phyloP scores from a whole-genome alignment of 2,888 invertebrate genomes.

The Hemaris fuciformis region DNA sequence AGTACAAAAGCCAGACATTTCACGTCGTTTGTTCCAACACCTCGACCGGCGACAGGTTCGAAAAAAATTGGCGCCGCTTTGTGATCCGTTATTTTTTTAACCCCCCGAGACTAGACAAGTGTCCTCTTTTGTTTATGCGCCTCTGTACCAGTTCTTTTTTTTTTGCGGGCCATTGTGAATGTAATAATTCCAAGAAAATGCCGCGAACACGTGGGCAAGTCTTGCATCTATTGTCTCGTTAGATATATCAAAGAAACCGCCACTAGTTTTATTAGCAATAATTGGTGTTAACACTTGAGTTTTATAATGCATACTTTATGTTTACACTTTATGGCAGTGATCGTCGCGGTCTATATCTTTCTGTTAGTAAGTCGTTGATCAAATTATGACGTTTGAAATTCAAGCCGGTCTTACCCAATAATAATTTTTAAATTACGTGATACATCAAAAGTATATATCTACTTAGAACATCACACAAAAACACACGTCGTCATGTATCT shows the following conservation, averaged over 20 bases:
- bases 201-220: slow-evolving; percentile 52
- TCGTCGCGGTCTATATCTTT: too few relatives aligned
- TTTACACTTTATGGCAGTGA: neutral
- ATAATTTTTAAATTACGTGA: too few relatives aligned
- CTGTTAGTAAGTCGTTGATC: too few relatives aligned
- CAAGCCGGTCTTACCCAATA: too few relatives aligned
- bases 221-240: slow-evolving; percentile 43
- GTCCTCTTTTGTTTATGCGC: slow-evolving; percentile 53
- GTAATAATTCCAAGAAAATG: slow-evolving; percentile 50
- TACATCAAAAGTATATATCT: too few relatives aligned
- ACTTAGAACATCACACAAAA: too few relatives aligned
- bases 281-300: neutral
- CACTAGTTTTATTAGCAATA: slow-evolving; percentile 16
- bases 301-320: neutral
- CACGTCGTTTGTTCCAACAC: slow-evolving; percentile 75
- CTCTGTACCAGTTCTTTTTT: slow-evolving; percentile 64
- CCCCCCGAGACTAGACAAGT: slow-evolving; percentile 59
- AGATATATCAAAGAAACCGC: slow-evolving; percentile 39
- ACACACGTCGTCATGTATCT: too few relatives aligned
- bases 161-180: slow-evolving; percentile 44
- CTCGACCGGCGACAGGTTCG: slow-evolving; percentile 46
- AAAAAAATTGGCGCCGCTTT: slow-evolving; percentile 77
- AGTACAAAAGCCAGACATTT: slow-evolving; percentile 74
- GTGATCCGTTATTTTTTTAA: slow-evolving; percentile 38
- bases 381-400: too few relatives aligned